A percentile compares a stretch with the other conserved stretches of the same genome.
These are phyloP conservation scores for Microchirus variegatus DNA, from an alignment of 2,797 vertebrate species.

Conservation along the genomic window DNA sequence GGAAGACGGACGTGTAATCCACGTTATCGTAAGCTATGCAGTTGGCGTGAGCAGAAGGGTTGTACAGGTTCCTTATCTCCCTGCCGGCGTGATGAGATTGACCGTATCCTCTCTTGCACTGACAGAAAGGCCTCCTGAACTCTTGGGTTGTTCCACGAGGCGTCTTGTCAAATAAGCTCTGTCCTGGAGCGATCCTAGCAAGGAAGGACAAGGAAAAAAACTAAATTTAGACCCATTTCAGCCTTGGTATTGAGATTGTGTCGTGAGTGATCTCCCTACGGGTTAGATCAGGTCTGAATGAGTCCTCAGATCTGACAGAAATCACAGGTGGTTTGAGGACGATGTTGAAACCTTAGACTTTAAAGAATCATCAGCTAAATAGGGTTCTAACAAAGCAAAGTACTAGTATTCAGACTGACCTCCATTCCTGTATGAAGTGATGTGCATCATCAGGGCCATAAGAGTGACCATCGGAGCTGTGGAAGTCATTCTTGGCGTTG, in stretches of 20 bases:
- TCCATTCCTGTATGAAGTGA: constrained; percentile 81
- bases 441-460: constrained; percentile 47
- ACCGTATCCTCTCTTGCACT: constrained; percentile 66
- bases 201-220: constrained; percentile 8
- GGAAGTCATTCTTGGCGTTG: constrained; percentile 81
- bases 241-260: neutral
- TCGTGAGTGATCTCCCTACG: no score
- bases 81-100: constrained; percentile 33
- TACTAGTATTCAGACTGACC: constrained; percentile 54
- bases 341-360: no score
- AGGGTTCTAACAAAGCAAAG: neutral
- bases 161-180: constrained; percentile 84
- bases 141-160: constrained; percentile 48
- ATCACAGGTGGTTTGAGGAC: no score
- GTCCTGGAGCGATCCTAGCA: constrained; percentile 81
- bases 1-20: constrained; percentile 82
- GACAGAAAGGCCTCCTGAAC: constrained; percentile 73
- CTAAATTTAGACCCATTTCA: neutral
- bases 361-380: neutral
- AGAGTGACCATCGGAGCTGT: constrained; percentile 41
- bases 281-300: no score
- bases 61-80: constrained; percentile 35
- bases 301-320: no score
- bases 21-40: constrained; percentile 75
- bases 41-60: constrained; percentile 43